Percentiles rank a stretch among this genome's conserved stretches.
phyloP scores from a whole-genome alignment of 2,888 invertebrate species.

The Hirtodrosophila cameraria region DNA sequence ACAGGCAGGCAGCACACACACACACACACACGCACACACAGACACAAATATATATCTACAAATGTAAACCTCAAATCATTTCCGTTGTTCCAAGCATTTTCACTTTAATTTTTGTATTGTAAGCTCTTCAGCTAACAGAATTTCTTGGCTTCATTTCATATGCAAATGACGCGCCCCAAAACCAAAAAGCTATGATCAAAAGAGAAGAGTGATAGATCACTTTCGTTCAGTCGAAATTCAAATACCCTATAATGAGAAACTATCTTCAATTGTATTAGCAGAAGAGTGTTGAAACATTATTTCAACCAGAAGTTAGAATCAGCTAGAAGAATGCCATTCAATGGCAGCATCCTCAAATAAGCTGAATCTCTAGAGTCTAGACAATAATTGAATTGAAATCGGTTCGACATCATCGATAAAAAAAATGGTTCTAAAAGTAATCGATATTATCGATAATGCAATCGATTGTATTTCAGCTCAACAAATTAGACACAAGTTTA shows the following conservation, averaged over 20 bases:
- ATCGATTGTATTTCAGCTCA: neutral
- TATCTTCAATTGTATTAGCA: neutral
- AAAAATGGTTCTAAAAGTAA: no score
- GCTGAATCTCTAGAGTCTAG: no score
- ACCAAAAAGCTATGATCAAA: slow-evolving; percentile 24
- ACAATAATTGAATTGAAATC: no score
- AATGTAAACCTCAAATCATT: slow-evolving; percentile 47
- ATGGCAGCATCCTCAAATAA: no score
- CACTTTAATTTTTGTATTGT: slow-evolving; percentile 46
- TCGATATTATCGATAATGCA: neutral
- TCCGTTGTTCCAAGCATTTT: slow-evolving; percentile 50
- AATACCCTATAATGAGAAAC: slow-evolving; percentile 24
- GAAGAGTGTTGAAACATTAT: neutral
- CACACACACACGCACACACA: slow-evolving; percentile 4
- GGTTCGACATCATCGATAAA: no score
- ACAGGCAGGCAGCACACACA: slow-evolving; percentile 36
- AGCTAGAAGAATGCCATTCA: no score
- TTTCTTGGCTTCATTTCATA: slow-evolving; percentile 52
- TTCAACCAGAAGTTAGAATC: neutral
- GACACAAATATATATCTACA: slow-evolving; percentile 33
- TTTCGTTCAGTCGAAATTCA: slow-evolving; percentile 4
- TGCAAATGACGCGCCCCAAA: slow-evolving; percentile 43
- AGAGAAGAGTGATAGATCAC: slow-evolving; percentile 27
- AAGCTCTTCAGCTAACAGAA: slow-evolving; percentile 40
- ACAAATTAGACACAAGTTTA: no score